Conservation (phyloP, 2,888 invertebrate species). For the Fragum whitleyi region DNA sequence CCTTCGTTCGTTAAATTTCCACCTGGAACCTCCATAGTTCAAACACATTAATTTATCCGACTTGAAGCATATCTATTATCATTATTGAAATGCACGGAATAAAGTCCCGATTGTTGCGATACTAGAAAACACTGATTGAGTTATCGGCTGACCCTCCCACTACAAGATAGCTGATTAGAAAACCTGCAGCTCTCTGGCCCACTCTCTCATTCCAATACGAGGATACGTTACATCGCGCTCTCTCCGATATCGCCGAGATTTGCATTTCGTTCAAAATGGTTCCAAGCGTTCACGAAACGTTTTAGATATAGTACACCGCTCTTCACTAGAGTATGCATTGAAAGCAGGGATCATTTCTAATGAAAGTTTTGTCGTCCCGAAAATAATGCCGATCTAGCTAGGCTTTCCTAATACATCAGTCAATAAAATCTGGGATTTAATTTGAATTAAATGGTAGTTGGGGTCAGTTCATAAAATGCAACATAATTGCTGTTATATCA, state of each 20-base stretch:
- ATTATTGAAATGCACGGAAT: background rate
- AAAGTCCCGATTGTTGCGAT: background rate
- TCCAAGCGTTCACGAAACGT: too few species aligned
- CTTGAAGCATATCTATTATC: background rate
- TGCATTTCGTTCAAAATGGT: too few species aligned
- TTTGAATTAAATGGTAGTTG: too few species aligned
- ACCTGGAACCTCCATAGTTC: background rate
- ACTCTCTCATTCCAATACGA: background rate
- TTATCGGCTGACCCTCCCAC: background rate
- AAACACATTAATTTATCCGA: background rate
- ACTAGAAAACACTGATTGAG: background rate
- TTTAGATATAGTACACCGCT: too few species aligned
- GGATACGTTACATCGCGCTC: background rate
- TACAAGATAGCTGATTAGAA: background rate
- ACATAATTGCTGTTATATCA: too few species aligned
- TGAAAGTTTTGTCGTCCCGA: too few species aligned
- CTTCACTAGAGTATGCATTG: too few species aligned
- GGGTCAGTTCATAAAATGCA: too few species aligned
- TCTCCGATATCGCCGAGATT: background rate
- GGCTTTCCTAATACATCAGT: too few species aligned
- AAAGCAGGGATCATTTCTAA: too few species aligned
- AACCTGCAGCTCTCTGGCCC: background rate
- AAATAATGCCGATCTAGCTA: too few species aligned
- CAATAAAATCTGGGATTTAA: too few species aligned
- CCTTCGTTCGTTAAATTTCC: conserved; percentile 9